Conservation (phyloP, 1,140 invertebrate species). For the Apis laboriosa region DNA sequence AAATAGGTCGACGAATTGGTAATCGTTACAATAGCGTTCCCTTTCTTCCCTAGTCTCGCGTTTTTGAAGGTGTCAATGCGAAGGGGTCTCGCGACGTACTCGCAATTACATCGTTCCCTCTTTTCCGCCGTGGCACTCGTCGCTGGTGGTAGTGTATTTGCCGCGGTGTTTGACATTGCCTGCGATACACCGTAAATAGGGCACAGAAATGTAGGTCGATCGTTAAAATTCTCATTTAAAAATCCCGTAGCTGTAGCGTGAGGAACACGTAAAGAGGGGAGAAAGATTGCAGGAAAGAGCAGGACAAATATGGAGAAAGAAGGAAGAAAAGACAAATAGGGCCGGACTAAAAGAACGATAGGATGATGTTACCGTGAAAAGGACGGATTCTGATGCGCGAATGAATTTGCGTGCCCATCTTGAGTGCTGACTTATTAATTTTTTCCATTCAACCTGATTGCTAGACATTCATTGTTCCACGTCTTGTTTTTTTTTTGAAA, state of each 20-base stretch:
- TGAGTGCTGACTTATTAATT: conserved; percentile 61
- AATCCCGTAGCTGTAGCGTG: conserved; percentile 65
- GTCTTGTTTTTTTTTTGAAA: neutral
- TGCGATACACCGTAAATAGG: conserved; percentile 68
- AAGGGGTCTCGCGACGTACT: neutral
- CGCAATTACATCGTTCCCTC: conserved; percentile 15
- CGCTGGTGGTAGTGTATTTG: conserved; percentile 53
- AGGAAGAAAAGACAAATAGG: neutral
- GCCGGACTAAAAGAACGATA: conserved; percentile 15
- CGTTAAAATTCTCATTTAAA: conserved; percentile 78
- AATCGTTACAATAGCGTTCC: neutral
- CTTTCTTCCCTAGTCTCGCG: neutral
- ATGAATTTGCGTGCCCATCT: conserved; percentile 35
- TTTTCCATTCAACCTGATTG: conserved; percentile 31
- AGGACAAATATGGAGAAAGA: conserved; percentile 47
- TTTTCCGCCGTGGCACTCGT: conserved; percentile 15
- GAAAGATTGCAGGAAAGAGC: conserved; percentile 51
- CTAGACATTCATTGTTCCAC: conserved; percentile 46
- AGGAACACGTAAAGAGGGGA: conserved; percentile 32
- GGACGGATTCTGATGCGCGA: conserved; percentile 59
- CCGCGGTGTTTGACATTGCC: conserved; percentile 67
- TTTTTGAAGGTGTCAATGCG: neutral
- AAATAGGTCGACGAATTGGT: conserved; percentile 10
- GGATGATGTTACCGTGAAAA: conserved; percentile 35
- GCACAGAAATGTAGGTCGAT: conserved; percentile 74